Conservation (phyloP, 2,888 invertebrate genomes). For the Mimas tiliae region DNA sequence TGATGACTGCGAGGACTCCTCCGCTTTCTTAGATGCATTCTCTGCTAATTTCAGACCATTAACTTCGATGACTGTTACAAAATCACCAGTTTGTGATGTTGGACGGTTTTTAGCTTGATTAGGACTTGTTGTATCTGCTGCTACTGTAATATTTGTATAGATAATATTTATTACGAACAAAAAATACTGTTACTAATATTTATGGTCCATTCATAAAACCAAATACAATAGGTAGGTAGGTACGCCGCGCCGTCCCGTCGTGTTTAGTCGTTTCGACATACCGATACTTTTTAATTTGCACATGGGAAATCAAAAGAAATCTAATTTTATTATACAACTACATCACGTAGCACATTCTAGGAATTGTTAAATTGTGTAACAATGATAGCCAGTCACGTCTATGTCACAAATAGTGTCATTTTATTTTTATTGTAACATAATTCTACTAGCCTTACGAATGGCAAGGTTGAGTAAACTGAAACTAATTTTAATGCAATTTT, state of each 20-base stretch:
- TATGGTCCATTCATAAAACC: neutral
- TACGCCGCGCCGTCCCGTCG: too few relatives aligned
- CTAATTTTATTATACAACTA: slow-evolving; percentile 26
- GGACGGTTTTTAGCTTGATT: slow-evolving; percentile 78
- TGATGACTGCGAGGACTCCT: slow-evolving; percentile 72
- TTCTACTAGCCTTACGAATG: neutral
- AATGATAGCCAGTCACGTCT: neutral
- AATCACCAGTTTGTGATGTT: slow-evolving; percentile 85
- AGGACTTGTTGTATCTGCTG: slow-evolving; percentile 73
- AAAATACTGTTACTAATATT: neutral
- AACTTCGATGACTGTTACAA: slow-evolving; percentile 95
- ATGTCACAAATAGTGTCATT: neutral
- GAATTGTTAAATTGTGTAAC: neutral
- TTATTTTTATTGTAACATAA: neutral
- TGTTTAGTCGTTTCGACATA: neutral
- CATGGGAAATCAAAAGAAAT: slow-evolving; percentile 2
- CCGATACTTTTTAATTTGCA: neutral
- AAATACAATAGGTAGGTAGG: neutral
- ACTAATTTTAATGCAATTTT: too few relatives aligned
- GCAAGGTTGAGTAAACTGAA: neutral
- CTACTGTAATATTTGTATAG: slow-evolving; percentile 54
- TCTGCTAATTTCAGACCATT: slow-evolving; percentile 89
- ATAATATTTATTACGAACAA: slow-evolving; percentile 3
- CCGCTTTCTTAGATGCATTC: slow-evolving; percentile 70
- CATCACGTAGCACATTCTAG: neutral